Conservation (phyloP, 1,140 invertebrate genomes). For the Archegozetes longisetosus region DNA sequence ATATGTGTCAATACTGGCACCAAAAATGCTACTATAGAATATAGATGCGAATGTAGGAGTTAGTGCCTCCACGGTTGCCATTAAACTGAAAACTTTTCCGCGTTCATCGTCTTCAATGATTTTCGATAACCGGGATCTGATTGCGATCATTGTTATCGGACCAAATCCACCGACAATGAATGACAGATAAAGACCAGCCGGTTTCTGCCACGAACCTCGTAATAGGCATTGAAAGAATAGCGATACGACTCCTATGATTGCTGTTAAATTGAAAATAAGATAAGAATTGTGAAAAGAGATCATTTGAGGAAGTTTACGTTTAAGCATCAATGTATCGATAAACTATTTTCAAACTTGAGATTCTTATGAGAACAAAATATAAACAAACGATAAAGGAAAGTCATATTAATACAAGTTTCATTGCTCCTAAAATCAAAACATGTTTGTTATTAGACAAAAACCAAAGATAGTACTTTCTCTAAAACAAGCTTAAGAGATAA, state of each 20-base stretch:
- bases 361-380: too few relatives aligned
- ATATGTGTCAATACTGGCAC: slow-evolving; percentile 10
- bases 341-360: too few relatives aligned
- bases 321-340: too few relatives aligned
- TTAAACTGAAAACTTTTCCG: slow-evolving; percentile 11
- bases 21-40: slow-evolving; percentile 11
- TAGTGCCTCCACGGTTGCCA: slow-evolving; percentile 8
- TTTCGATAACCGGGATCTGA: slow-evolving; percentile 11
- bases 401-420: too few relatives aligned
- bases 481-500: too few relatives aligned
- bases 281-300: too few relatives aligned
- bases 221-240: slow-evolving; percentile 4
- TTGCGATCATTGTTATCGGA: background rate
- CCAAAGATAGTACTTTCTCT: too few relatives aligned
- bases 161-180: slow-evolving; percentile 6
- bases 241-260: slow-evolving; percentile 8
- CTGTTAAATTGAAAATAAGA: background rate
- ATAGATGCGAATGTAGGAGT: slow-evolving; percentile 8
- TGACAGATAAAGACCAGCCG: slow-evolving; percentile 7
- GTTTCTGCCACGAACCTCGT: slow-evolving; percentile 6
- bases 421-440: too few relatives aligned
- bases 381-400: too few relatives aligned
- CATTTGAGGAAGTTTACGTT: too few relatives aligned
- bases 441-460: too few relatives aligned
- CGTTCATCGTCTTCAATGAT: slow-evolving; percentile 9